phyloP scores from a whole-genome alignment of 2,113 vertebrate genomes.

The Oreocharis arfaki region DNA sequence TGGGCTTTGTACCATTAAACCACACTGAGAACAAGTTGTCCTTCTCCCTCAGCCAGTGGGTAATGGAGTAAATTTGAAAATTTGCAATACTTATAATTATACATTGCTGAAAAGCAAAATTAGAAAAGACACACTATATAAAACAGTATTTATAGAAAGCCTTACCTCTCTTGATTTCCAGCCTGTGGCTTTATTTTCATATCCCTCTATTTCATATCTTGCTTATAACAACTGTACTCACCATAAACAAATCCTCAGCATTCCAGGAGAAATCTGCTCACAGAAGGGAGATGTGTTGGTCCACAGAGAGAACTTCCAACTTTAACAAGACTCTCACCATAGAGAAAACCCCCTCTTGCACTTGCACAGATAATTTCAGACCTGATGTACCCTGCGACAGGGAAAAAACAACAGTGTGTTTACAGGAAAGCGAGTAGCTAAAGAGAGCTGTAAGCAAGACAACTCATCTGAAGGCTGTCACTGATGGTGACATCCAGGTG shows the following conservation, averaged over 20 bases:
- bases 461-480: not conserved
- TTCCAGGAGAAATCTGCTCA: not conserved
- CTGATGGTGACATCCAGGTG: not conserved
- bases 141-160: not conserved
- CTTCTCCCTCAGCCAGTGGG: not conserved
- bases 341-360: not conserved
- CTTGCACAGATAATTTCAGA: not conserved
- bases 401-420: not conserved
- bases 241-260: not conserved
- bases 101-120: not conserved
- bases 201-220: not conserved
- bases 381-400: not conserved
- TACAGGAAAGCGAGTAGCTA: not conserved
- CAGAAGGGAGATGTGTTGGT: not conserved
- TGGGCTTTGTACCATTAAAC: not conserved
- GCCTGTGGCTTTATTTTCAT: not conserved
- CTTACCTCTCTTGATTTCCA: not conserved
- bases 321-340: not conserved
- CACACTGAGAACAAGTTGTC: not conserved
- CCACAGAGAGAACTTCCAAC: not conserved
- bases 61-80: not conserved
- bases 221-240: not conserved
- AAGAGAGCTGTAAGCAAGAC: not conserved
- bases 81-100: not conserved
- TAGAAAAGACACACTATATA: not conserved